Percentiles rank a stretch among this genome's conserved stretches.
Evolutionary conservation across 2,888 invertebrate species (phyloP).

Genomic region (Eilema depressum): DNA sequence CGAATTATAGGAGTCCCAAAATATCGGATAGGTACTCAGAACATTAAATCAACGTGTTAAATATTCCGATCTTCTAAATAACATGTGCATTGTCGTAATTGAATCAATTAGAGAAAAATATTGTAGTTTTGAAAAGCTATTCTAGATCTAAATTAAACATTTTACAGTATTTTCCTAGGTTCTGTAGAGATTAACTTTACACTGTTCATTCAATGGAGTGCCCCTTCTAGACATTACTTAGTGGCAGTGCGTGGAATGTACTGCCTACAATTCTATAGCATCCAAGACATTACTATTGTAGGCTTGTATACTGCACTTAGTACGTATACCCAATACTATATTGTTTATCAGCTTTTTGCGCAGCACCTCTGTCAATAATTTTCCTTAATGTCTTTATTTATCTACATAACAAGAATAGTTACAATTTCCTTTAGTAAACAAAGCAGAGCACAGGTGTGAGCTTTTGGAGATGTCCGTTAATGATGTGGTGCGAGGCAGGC

Average conservation of each 20-base stretch:
- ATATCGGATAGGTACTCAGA: no score
- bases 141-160: neutral
- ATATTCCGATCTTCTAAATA: neutral
- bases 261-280: constrained; percentile 41
- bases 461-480: constrained; percentile 41
- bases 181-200: neutral
- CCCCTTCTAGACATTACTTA: constrained; percentile 34
- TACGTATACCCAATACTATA: constrained; percentile 60
- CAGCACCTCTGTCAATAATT: constrained; percentile 64
- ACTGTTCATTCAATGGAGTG: constrained; percentile 23
- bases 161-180: no score
- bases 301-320: constrained; percentile 48
- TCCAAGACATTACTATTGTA: constrained; percentile 35
- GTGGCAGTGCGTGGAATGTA: constrained; percentile 35
- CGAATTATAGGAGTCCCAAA: no score
- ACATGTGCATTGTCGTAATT: no score
- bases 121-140: neutral
- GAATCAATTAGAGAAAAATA: neutral
- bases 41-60: no score
- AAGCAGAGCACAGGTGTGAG: constrained; percentile 38
- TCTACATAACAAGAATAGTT: constrained; percentile 53
- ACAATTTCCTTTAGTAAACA: constrained; percentile 44
- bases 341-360: constrained; percentile 70
- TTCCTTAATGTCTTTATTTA: constrained; percentile 62
- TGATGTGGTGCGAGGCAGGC: constrained; percentile 50